phyloP scores from a whole-genome alignment of 2,113 vertebrate species.

The Furnarius figulus region DNA sequence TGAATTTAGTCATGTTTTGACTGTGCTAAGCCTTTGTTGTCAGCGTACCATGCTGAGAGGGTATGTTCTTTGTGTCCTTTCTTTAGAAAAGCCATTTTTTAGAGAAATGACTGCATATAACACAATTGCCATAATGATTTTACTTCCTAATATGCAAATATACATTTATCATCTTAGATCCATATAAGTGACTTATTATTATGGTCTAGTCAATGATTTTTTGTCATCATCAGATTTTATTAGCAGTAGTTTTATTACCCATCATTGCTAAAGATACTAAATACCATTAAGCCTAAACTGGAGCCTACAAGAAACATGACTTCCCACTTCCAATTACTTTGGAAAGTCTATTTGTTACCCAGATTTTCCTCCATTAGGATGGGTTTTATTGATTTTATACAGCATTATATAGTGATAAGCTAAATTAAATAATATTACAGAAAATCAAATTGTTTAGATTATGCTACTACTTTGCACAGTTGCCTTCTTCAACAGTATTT shows the following conservation, averaged over 20 bases:
- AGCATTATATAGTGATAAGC: neutral
- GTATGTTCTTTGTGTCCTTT: neutral
- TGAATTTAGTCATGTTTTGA: neutral
- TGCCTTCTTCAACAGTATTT: neutral
- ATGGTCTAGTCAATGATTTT: neutral
- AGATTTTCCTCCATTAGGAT: neutral
- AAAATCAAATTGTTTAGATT: neutral
- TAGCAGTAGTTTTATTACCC: neutral
- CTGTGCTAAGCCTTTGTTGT: neutral
- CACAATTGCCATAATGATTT: neutral
- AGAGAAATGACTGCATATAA: neutral
- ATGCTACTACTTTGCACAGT: neutral
- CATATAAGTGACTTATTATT: neutral
- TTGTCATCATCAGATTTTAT: neutral
- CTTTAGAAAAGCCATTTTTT: neutral
- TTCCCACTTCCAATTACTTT: neutral
- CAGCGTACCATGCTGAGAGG: neutral
- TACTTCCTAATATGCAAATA: neutral
- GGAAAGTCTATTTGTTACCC: neutral
- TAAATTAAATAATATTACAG: neutral
- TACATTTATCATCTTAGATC: neutral
- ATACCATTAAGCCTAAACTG: neutral
- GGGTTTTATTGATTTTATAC: neutral
- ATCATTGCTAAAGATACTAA: neutral
- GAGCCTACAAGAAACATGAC: neutral